Conservation (phyloP, 2,888 invertebrate genomes). For the Microchrysa polita region DNA sequence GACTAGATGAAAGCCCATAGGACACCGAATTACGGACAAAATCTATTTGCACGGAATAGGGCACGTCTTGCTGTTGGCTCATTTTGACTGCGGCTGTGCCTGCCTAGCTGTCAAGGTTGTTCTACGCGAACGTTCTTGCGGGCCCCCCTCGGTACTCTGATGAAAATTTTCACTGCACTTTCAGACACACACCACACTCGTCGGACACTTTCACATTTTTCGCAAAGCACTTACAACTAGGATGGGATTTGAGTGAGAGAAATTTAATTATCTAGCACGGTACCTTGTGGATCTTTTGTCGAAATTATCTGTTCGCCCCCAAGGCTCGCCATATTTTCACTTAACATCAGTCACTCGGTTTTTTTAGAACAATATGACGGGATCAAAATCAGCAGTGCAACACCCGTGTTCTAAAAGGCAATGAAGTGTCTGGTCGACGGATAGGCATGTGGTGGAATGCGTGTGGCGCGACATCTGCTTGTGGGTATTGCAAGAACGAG, state of each 20-base stretch:
- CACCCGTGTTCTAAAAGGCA: conserved; percentile 52
- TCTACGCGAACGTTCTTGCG: conserved; percentile 57
- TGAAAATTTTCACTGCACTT: conserved; percentile 42
- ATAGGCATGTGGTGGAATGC: background rate
- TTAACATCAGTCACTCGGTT: conserved; percentile 60
- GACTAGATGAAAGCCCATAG: background rate
- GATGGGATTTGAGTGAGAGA: conserved; percentile 20
- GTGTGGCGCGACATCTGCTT: conserved; percentile 9
- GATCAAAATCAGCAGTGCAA: conserved; percentile 55
- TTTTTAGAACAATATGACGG: conserved; percentile 59
- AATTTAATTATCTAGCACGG: conserved; percentile 54
- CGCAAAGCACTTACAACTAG: conserved; percentile 21
- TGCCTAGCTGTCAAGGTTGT: conserved; percentile 55
- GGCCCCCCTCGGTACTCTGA: conserved; percentile 50
- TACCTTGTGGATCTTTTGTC: conserved; percentile 64
- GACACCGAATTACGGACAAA: conserved; percentile 33
- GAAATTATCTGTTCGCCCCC: conserved; percentile 65
- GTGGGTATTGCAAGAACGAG: background rate
- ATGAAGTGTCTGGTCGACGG: conserved; percentile 16
- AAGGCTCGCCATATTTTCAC: conserved; percentile 66
- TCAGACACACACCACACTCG: background rate
- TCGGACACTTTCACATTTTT: conserved; percentile 38
- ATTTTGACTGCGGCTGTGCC: conserved; percentile 11
- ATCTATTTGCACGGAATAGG: conserved; percentile 20
- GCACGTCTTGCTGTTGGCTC: background rate